Percentiles rank a stretch among this genome's conserved stretches.
These are phyloP conservation scores for cattle (Bos taurus) DNA, from an alignment of 2,113 vertebrate species.

Conservation along the genomic window ARS-UCD2.0 NC_037333.1:27590001-27590500, in stretches of 20 bases:
- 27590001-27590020: neutral
- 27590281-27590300: neutral
- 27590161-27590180: neutral
- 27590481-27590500: neutral
- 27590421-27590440: neutral
- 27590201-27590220: neutral
- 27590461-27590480: neutral
- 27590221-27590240: neutral
- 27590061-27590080: neutral
- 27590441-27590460: neutral
- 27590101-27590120: neutral
- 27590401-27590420: neutral
- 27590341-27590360: neutral
- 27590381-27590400: neutral
- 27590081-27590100: neutral
- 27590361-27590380: neutral
- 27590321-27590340: neutral
- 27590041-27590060: neutral
- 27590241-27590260: neutral
- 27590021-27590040: neutral
- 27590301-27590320: neutral
- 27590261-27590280: slow-evolving; percentile 35
- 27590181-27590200: neutral
- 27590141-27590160: neutral
- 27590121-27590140: neutral